phyloP scores from a whole-genome alignment of 2,113 vertebrate genomes.

The Oxygymnocypris stewartii region DNA sequence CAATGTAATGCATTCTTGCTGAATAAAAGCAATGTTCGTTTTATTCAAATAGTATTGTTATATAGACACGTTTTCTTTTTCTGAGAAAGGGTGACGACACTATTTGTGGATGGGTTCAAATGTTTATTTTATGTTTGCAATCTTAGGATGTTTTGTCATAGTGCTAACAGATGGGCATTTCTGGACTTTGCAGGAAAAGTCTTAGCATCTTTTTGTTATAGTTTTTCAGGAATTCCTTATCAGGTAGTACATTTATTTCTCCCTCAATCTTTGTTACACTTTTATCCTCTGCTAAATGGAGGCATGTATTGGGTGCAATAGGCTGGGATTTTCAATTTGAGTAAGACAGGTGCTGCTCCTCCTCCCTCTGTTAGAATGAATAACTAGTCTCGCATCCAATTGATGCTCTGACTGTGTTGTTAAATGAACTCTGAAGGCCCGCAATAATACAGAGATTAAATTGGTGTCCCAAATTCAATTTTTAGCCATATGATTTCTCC shows the following conservation, averaged over 20 bases:
- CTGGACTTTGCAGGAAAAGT: background rate
- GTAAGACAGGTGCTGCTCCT: conserved; percentile 11
- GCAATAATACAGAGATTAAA: background rate
- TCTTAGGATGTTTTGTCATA: too few relatives aligned
- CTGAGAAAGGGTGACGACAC: too few relatives aligned
- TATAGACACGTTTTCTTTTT: too few relatives aligned
- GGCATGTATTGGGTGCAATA: conserved; percentile 7
- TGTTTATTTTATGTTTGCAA: too few relatives aligned
- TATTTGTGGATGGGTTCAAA: too few relatives aligned
- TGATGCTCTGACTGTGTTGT: conserved; percentile 24
- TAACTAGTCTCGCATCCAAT: conserved; percentile 32
- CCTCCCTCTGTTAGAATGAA: conserved; percentile 21
- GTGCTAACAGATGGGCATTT: too few relatives aligned
- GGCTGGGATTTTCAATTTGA: conserved; percentile 11
- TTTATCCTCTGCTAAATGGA: conserved; percentile 14
- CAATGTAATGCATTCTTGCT: too few relatives aligned
- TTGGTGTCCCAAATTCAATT: conserved; percentile 13
- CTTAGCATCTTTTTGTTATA: background rate
- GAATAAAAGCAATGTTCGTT: too few relatives aligned
- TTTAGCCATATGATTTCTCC: conserved; percentile 1
- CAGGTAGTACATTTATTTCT: background rate
- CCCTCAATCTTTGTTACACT: background rate
- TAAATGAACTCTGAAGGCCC: conserved; percentile 23
- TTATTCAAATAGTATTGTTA: too few relatives aligned
- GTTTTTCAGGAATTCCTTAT: background rate